These are phyloP conservation scores for Polydrusus cervinus DNA, from an alignment of 2,888 invertebrate species.

Conservation along the genomic window DNA sequence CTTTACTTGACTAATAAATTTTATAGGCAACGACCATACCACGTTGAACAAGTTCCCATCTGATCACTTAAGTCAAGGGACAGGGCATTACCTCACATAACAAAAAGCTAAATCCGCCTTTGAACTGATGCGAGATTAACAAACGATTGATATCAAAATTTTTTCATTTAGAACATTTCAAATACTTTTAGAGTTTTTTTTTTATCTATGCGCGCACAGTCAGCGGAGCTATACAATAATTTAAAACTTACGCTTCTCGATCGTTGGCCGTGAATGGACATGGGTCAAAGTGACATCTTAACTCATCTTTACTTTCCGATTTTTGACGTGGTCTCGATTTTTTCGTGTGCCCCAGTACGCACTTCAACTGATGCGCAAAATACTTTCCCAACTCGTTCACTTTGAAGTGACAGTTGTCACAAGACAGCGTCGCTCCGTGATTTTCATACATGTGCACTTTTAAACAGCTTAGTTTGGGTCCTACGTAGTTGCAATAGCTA, in stretches of 20 bases:
- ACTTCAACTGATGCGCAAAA: background rate
- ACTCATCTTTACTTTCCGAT: background rate
- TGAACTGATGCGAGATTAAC: no score
- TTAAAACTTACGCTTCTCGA: slow-evolving; percentile 14
- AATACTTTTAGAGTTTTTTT: no score
- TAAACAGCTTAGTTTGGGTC: background rate
- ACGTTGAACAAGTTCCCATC: no score
- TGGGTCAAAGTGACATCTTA: background rate
- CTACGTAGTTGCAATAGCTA: background rate
- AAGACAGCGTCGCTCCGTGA: background rate
- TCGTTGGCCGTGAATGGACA: background rate
- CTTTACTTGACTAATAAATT: no score
- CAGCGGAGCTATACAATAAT: no score
- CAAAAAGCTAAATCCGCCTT: no score
- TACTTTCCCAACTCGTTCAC: background rate
- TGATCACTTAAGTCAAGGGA: no score
- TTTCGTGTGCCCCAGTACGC: background rate
- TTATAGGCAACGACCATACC: no score
- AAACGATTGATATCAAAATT: no score
- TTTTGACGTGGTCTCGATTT: background rate
- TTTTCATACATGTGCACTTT: background rate
- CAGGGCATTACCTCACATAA: no score
- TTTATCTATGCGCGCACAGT: no score
- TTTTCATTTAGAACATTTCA: no score
- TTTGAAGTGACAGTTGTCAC: background rate